Evolutionary conservation across 2,888 invertebrate species (phyloP), one percentile per base, ranked within the genome.

Genomic region (Polymixis flavicincta): DNA sequence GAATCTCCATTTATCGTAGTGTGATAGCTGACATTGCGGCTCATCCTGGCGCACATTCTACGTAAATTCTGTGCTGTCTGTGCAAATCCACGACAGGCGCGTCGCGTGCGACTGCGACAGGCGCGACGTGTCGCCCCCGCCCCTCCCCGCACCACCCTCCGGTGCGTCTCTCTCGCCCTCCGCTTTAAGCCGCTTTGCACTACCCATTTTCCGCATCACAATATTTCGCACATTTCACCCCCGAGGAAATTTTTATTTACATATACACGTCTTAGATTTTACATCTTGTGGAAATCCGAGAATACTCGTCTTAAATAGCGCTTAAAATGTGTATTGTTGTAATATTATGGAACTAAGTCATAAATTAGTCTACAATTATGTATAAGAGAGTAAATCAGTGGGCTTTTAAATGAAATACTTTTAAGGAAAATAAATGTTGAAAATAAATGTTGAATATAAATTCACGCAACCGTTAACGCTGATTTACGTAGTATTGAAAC

Each of bases 191-290:
- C 60, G 87, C 86, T 87, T 86, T 78, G 72, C 87, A 78, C 79
- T 84, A 80, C 85, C 80, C 68, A 85, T 87, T 87, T 85, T 83
- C 72, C 83, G 74, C 79, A 80, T 83, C 79, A 81, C 74, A 85
- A 87, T 86, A 86, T 86, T 78, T 80, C 82, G 71, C 83, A 79
- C 85, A 85, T 83, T 85, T 82, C 72, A 66, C 76, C 74, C 76
- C 25, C 66, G 71, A 76, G 67, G 78, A 77, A 59, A 64, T 75
- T 80, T 83, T 83, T 83, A 79, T 85, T 87, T 79, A 81, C 77
- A 83, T 85, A 81, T 75, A 76, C 71, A 69, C 72, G 74, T 75
- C 79, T 80, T 78, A 80, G 69, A 77, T 79, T 85, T 85, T 80
- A 85, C 78, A 85, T 83, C 73, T 77, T 65, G 55, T 54, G 71